Percentiles rank a stretch among this genome's conserved stretches.
phyloP scores from a whole-genome alignment of 2,888 invertebrate genomes.

The Drosophila anomalata region DNA sequence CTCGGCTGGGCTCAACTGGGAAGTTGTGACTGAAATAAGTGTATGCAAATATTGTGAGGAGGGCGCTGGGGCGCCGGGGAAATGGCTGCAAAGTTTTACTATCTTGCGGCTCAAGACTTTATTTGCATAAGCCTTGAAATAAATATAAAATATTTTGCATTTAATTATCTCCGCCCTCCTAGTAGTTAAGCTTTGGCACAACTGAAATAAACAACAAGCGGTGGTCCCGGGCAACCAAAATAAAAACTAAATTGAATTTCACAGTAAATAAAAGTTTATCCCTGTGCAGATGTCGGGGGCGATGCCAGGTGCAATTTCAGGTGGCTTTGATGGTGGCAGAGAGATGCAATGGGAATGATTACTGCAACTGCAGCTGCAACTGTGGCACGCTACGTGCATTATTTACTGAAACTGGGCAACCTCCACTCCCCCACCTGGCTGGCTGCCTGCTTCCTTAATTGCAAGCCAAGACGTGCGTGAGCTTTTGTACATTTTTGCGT shows the following conservation, averaged over 20 bases:
- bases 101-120: constrained; percentile 61
- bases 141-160: constrained; percentile 77
- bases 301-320: constrained; percentile 22
- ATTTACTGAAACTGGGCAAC: constrained; percentile 30
- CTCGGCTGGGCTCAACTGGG: constrained; percentile 17
- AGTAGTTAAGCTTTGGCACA: background rate
- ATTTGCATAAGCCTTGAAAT: constrained; percentile 77
- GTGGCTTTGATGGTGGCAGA: background rate
- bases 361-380: constrained; percentile 6
- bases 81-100: constrained; percentile 67
- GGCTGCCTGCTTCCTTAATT: constrained; percentile 56
- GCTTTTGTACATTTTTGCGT: constrained; percentile 67
- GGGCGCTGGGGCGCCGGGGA: constrained; percentile 17
- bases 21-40: constrained; percentile 48
- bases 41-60: constrained; percentile 62
- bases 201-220: constrained; percentile 35
- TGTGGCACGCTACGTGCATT: constrained; percentile 42
- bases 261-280: constrained; percentile 62
- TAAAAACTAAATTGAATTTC: constrained; percentile 50
- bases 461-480: constrained; percentile 65
- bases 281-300: constrained; percentile 30
- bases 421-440: background rate
- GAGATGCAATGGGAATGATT: constrained; percentile 18
- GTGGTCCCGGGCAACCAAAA: constrained; percentile 32
- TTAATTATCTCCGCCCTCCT: constrained; percentile 59